Evolutionary conservation across 2,888 invertebrate genomes (phyloP).

Genomic region (Dryobota labecula): DNA sequence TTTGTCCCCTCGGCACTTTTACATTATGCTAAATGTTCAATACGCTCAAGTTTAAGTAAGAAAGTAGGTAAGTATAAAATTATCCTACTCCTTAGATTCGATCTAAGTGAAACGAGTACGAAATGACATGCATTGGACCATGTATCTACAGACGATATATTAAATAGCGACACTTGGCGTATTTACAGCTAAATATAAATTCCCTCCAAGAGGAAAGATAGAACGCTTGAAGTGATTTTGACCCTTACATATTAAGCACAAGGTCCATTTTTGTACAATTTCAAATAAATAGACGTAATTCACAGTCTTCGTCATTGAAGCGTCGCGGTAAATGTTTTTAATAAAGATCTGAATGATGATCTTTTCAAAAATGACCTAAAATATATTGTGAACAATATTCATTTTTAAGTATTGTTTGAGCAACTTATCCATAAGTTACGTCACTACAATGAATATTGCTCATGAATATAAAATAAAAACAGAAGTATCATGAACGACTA

Average conservation of each 20-base stretch:
- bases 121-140: slow-evolving; percentile 74
- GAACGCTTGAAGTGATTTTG: slow-evolving; percentile 42
- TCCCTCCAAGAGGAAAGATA: slow-evolving; percentile 57
- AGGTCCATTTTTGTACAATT: slow-evolving; percentile 34
- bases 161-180: slow-evolving; percentile 68
- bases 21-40: slow-evolving; percentile 37
- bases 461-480: slow-evolving; percentile 9
- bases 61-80: slow-evolving; percentile 46
- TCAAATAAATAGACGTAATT: slow-evolving; percentile 25
- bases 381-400: slow-evolving; percentile 20
- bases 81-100: slow-evolving; percentile 48
- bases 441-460: slow-evolving; percentile 23
- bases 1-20: slow-evolving; percentile 49
- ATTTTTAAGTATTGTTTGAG: neutral
- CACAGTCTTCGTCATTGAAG: slow-evolving; percentile 42
- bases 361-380: neutral
- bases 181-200: slow-evolving; percentile 76
- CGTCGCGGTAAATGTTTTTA: slow-evolving; percentile 17
- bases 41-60: slow-evolving; percentile 16
- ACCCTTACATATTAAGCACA: slow-evolving; percentile 43
- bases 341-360: slow-evolving; percentile 9
- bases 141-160: slow-evolving; percentile 73
- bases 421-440: neutral
- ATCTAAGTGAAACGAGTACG: slow-evolving; percentile 56
- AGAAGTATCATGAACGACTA: slow-evolving; percentile 11